Evolutionary conservation across 2,113 vertebrate species (phyloP).

Genomic region (Chelonoidis abingdonii): DNA sequence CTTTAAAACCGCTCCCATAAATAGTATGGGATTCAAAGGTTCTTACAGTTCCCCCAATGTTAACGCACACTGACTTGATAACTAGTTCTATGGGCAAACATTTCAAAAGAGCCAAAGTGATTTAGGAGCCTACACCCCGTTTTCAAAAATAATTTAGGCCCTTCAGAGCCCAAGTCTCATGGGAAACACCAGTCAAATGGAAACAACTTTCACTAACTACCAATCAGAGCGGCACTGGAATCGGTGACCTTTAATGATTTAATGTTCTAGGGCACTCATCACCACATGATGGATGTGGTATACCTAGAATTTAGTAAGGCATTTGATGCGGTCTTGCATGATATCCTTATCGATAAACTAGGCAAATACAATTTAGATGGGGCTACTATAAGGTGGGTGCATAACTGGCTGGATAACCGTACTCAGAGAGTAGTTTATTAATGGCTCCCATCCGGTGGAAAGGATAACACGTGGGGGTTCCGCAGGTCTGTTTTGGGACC

Average conservation of each 20-base stretch:
- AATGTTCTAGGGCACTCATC: neutral
- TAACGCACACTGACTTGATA: neutral
- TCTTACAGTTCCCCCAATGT: neutral
- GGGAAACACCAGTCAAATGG: neutral
- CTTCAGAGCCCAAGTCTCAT: fast-evolving
- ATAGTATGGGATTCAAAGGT: neutral
- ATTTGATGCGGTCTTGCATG: no score
- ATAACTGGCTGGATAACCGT: no score
- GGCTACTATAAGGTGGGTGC: no score
- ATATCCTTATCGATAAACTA: no score
- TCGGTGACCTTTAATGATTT: neutral
- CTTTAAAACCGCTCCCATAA: neutral
- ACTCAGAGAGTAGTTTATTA: no score
- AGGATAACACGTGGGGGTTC: no score
- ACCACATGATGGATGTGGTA: neutral
- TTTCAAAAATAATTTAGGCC: neutral
- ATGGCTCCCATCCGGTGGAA: no score
- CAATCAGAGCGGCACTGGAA: neutral
- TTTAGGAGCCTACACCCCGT: neutral
- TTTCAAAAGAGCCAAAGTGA: neutral
- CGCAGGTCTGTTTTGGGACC: no score
- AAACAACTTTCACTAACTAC: neutral
- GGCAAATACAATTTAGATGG: no score
- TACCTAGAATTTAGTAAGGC: no score
- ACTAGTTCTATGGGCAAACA: fast-evolving